Percentiles rank a stretch among this genome's conserved stretches.
Conservation (phyloP, 1,140 invertebrate species). For the Leptopilina clavipes region DNA sequence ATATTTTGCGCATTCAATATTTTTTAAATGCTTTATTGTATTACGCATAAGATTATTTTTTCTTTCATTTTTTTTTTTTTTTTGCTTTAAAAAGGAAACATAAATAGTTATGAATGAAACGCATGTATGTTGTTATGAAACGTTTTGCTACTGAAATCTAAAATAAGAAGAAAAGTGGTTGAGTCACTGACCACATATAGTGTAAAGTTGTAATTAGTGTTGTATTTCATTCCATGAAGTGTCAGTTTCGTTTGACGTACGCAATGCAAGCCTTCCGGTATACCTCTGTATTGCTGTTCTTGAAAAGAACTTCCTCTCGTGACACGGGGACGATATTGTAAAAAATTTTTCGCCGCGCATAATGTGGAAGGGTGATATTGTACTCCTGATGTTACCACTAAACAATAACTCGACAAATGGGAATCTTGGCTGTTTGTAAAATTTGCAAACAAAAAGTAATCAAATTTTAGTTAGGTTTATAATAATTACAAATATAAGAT, state of each 20-base stretch:
- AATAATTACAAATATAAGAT: no score
- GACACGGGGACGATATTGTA: conserved; percentile 62
- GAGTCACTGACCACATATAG: conserved; percentile 67
- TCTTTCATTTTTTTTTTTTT: no score
- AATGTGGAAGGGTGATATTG: conserved; percentile 69
- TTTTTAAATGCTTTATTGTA: neutral
- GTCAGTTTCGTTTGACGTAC: conserved; percentile 69
- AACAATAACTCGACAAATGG: conserved; percentile 69
- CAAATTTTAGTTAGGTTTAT: no score
- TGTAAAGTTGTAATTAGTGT: conserved; percentile 73
- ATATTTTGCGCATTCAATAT: no score
- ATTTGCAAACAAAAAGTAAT: conserved; percentile 5
- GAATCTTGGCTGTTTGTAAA: conserved; percentile 66
- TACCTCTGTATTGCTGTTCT: conserved; percentile 57
- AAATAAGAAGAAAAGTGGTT: neutral
- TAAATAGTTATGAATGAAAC: conserved; percentile 22
- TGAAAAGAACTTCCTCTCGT: conserved; percentile 51
- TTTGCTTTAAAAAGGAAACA: neutral
- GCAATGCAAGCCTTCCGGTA: conserved; percentile 72
- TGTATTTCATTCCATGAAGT: conserved; percentile 70
- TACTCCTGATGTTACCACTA: conserved; percentile 70
- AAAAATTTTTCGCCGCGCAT: conserved; percentile 68
- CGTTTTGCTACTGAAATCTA: neutral
- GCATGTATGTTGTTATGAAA: conserved; percentile 6
- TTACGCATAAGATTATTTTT: neutral